Conservation (phyloP, 2,797 vertebrate genomes). For the Ambastaia sidthimunki region DNA sequence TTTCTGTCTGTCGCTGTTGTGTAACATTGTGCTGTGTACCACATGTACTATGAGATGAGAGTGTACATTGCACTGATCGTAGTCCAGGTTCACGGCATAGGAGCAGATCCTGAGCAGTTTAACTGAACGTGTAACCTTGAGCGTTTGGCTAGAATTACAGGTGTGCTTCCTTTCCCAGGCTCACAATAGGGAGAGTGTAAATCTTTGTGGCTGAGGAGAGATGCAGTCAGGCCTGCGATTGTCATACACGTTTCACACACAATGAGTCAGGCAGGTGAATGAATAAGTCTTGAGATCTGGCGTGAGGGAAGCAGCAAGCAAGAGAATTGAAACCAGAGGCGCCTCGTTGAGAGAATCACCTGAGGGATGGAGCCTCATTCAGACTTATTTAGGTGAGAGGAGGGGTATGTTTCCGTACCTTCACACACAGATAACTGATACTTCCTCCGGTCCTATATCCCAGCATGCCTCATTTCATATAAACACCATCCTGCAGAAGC, state of each 20-base stretch:
- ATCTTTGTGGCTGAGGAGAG: constrained; percentile 57
- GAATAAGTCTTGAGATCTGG: constrained; percentile 57
- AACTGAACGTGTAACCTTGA: constrained; percentile 56
- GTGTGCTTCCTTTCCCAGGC: constrained; percentile 67
- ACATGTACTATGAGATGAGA: not conserved
- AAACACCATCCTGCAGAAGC: constrained; percentile 43
- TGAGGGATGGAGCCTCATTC: constrained; percentile 69
- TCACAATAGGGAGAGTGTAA: constrained; percentile 56
- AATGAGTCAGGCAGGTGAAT: constrained; percentile 53
- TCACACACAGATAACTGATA: constrained; percentile 48
- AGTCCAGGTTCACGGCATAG: constrained; percentile 10
- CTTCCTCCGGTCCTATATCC: constrained; percentile 51
- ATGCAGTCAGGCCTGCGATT: constrained; percentile 54
- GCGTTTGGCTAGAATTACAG: constrained; percentile 62
- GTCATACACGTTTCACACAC: constrained; percentile 47
- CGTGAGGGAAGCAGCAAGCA: constrained; percentile 11
- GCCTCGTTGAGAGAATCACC: constrained; percentile 63
- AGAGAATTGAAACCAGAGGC: constrained; percentile 52
- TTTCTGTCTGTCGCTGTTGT: not conserved
- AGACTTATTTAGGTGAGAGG: constrained; percentile 66
- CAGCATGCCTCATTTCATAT: constrained; percentile 52
- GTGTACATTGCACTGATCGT: constrained; percentile 15
- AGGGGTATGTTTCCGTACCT: constrained; percentile 13
- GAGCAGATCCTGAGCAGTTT: constrained; percentile 29
- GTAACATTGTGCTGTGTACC: not conserved